Conservation (phyloP, 2,113 vertebrate genomes). For the Entomyzon cyanotis region DNA sequence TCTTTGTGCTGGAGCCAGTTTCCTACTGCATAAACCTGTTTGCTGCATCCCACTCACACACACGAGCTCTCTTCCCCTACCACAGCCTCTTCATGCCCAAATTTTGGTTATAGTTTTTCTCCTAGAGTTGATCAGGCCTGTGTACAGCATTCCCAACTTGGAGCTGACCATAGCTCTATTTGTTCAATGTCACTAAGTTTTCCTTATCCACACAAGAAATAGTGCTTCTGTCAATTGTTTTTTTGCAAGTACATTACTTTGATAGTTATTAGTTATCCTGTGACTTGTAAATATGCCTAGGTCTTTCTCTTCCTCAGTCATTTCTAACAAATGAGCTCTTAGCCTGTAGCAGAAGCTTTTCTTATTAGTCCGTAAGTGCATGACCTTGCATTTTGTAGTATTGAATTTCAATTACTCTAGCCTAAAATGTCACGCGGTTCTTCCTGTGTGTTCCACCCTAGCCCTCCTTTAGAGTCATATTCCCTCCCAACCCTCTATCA, state of each 20-base stretch:
- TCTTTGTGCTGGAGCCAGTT: not conserved
- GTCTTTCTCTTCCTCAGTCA: slow-evolving; percentile 22
- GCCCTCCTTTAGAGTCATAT: slow-evolving; percentile 2
- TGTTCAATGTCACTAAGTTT: not conserved
- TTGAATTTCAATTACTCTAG: slow-evolving; percentile 59
- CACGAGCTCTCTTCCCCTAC: rapidly evolving
- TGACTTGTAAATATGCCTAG: slow-evolving; percentile 3
- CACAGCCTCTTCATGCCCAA: not conserved
- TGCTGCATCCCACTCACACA: not conserved
- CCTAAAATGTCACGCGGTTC: not conserved
- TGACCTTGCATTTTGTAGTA: slow-evolving; percentile 52
- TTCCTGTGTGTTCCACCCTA: slow-evolving; percentile 7
- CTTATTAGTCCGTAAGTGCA: slow-evolving; percentile 3
- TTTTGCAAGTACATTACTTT: not conserved
- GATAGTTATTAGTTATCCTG: slow-evolving; percentile 9
- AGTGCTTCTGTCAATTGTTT: not conserved
- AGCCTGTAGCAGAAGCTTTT: slow-evolving; percentile 15
- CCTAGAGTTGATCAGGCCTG: not conserved
- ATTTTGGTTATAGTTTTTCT: not conserved
- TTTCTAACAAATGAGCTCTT: slow-evolving; percentile 42
- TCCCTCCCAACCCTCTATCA: not conserved
- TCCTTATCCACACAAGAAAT: not conserved
- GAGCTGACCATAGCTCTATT: not conserved
- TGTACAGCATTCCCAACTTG: not conserved
- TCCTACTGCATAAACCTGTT: not conserved